Conservation (phyloP, 2,797 vertebrate species). For the Taeniopygia guttata region DNA sequence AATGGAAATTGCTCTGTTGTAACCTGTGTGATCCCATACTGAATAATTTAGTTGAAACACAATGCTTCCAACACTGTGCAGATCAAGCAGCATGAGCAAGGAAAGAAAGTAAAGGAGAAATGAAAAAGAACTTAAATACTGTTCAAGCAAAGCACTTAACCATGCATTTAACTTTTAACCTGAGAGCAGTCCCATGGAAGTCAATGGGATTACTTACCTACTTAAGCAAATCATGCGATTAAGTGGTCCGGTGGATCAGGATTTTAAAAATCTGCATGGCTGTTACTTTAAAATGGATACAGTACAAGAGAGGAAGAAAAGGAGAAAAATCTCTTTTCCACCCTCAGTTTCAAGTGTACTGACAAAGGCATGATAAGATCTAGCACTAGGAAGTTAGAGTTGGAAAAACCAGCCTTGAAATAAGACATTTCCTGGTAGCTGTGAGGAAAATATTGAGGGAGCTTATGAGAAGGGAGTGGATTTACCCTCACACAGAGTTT, state of each 20-base stretch:
- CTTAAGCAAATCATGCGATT: slow-evolving; percentile 11
- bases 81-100: background rate
- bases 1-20: slow-evolving; percentile 10
- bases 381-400: background rate
- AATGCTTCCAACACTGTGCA: background rate
- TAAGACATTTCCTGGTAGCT: slow-evolving; percentile 29
- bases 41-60: slow-evolving; percentile 11
- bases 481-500: background rate
- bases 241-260: background rate
- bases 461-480: background rate
- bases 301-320: background rate
- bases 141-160: slow-evolving; percentile 13
- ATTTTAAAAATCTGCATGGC: slow-evolving; percentile 16
- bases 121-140: slow-evolving; percentile 2
- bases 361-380: slow-evolving; percentile 27
- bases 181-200: background rate
- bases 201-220: background rate
- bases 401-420: slow-evolving; percentile 45
- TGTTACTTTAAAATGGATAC: background rate
- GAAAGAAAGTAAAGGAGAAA: background rate
- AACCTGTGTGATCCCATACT: background rate
- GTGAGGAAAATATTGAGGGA: slow-evolving; percentile 24
- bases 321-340: slow-evolving; percentile 32
- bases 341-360: background rate
- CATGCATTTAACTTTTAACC: slow-evolving; percentile 24